Evolutionary conservation across 2,888 invertebrate species (phyloP), one percentile per base, ranked within the genome.

Genomic region (Steromphala cineraria): DNA sequence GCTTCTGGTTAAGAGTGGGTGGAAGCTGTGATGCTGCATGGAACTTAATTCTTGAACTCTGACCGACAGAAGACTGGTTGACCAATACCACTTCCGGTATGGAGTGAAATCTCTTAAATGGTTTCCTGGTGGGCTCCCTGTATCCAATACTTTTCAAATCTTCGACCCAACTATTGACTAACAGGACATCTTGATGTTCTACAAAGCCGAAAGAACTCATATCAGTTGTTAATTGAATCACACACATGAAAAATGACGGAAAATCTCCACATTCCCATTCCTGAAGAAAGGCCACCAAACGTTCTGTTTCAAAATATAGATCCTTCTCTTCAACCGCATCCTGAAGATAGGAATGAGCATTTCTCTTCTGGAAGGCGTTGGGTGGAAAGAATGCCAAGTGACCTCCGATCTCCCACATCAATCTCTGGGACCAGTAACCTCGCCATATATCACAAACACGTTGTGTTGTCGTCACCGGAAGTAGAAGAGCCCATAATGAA

Each of bases 381-480:
- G 89, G 87, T 15, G 87, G 82, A 40, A 81, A 85, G 81, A 88
- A 90, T 8, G 84, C 89, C 17, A 90, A n/a, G 55, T 80, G 78
- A 10, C 82, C 85, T 8, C 86, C 88, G 0, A 86, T 78, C 31
- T 88, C 79, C 85, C 87, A 86, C 78, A 90, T 31, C 4, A 90
- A 82, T 53, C 85, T 77, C 78, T 89, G 88, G 7, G 87, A 84
- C 85, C 85, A 90, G 78, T 90, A 90, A 0, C 89, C 82, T 46
- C 90, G 78, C 83, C 86, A 90, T 53, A 90, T 90, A 83, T 91
- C 90, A 55, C 83, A 84, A 15, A 82, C 86, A 55, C 90, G 76
- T 52, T 87, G 86, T 4, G 85, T 81, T 8, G 87, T 85, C 10
- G 86, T 84, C 1, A 83, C 75, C 2, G 90, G 89, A 76, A 90